Evolutionary conservation across 2,888 invertebrate species (phyloP), one percentile per base, ranked within the genome.

Genomic region (Polyommatus icarus): DNA sequence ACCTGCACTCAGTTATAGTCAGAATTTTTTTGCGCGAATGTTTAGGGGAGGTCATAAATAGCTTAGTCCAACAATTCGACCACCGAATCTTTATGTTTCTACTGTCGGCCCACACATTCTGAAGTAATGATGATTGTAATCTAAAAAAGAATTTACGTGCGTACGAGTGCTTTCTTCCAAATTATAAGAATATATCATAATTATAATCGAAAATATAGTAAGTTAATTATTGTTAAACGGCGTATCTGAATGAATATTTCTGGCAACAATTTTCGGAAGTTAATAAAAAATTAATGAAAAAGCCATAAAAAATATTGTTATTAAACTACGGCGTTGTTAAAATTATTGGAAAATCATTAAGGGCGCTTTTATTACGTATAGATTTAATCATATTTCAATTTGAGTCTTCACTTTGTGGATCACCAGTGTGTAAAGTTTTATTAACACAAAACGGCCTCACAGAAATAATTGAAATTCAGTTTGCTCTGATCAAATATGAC

Each of bases 321-420:
- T 29, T 67, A 32, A 67, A 15, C 12, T 67, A 18, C 67, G 67
- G 10, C 67, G 67, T 67, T 67, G 67, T 67, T 46, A 18, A 67
- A 67, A 67, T 29, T 67, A 67, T 67, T 67, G 67, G 67, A 32
- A 67, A 67, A 67, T 67, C 29, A 67, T 67, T 67, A 32, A 67
- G 67, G 67, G 5, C 18, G 32, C 67, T 67, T 67, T 67, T 18
- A 32, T 32, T 29, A 32, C 67, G 67, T 67, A 32, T 29, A 67
- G 18, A 67, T 67, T 67, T 67, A 67, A 67, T 67, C 67, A 67
- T 67, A 67, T 67, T 67, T 67, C 67, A 67, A 67, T 67, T 67
- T 67, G 29, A 67, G 67, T 67, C 67, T 67, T 67, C 67, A 67
- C 67, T 67, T 67, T 67, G 67, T 67, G 67, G 67, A 32, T 67